These are phyloP conservation scores for Tipula lateralis DNA, from an alignment of 2,888 invertebrate genomes.

Conservation along the genomic window DNA sequence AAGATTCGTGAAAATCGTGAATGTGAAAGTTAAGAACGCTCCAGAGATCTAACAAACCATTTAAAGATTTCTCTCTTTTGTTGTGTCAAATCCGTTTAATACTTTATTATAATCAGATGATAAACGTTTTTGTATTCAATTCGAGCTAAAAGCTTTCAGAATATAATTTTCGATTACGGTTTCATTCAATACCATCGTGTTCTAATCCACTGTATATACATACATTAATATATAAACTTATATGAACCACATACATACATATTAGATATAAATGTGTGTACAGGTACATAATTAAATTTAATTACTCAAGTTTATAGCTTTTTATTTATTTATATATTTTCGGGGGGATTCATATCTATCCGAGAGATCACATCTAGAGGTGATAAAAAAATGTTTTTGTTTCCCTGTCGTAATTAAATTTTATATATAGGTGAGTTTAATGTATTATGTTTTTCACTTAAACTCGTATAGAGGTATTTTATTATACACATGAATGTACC, in stretches of 20 bases:
- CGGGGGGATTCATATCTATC: not conserved
- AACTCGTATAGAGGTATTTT: not conserved
- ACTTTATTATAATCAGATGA: not conserved
- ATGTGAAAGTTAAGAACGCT: not conserved
- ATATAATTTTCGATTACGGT: not conserved
- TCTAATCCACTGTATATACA: not conserved
- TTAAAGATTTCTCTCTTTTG: not conserved
- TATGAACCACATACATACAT: not conserved
- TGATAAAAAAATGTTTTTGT: not conserved
- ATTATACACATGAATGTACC: not conserved
- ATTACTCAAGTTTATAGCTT: not conserved
- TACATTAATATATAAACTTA: no score
- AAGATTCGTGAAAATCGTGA: not conserved
- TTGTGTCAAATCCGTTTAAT: not conserved
- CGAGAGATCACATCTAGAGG: not conserved
- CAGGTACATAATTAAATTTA: not conserved
- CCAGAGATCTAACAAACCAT: not conserved
- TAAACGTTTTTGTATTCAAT: not conserved
- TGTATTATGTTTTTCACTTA: not conserved
- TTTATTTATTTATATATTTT: constrained; percentile 12
- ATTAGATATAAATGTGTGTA: not conserved
- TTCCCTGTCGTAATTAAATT: not conserved
- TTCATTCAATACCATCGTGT: not conserved
- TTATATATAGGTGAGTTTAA: not conserved
- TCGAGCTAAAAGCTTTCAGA: not conserved